These are phyloP conservation scores for Condylura cristata DNA, from an alignment of 2,113 vertebrate species.

Conservation along the genomic window DNA sequence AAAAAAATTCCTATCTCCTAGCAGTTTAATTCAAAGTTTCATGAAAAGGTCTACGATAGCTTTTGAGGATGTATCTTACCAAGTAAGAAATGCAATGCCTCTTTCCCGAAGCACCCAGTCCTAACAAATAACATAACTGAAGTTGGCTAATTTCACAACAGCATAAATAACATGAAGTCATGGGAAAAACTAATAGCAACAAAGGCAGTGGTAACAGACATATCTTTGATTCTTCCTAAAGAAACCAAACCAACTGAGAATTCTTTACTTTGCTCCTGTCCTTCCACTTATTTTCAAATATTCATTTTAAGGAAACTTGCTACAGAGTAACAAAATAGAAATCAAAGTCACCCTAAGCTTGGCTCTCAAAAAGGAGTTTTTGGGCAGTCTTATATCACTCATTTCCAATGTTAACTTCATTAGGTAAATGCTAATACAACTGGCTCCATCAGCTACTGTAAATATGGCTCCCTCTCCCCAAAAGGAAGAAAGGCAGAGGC, in stretches of 20 bases:
- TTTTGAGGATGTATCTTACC: neutral
- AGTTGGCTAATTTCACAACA: neutral
- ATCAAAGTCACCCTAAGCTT: constrained; percentile 10
- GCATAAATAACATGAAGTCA: neutral
- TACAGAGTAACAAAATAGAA: neutral
- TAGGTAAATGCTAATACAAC: neutral
- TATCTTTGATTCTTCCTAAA: neutral
- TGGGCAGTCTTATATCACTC: neutral
- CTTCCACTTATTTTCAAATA: constrained; percentile 21
- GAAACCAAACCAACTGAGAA: neutral
- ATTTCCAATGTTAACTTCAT: constrained; percentile 14
- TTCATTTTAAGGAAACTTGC: neutral
- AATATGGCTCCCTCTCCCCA: neutral
- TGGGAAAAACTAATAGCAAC: neutral
- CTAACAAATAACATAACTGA: neutral
- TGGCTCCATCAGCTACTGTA: neutral
- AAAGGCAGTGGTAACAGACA: neutral
- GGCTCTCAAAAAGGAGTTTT: neutral
- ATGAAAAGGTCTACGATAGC: neutral
- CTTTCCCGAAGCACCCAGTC: neutral
- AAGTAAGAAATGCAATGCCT: neutral
- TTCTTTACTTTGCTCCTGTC: neutral
- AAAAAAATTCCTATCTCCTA: neutral
- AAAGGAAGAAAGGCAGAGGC: neutral
- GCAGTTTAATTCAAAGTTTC: neutral